phyloP scores from a whole-genome alignment of 2,113 vertebrate species.

The Tragelaphus imberbis region DNA sequence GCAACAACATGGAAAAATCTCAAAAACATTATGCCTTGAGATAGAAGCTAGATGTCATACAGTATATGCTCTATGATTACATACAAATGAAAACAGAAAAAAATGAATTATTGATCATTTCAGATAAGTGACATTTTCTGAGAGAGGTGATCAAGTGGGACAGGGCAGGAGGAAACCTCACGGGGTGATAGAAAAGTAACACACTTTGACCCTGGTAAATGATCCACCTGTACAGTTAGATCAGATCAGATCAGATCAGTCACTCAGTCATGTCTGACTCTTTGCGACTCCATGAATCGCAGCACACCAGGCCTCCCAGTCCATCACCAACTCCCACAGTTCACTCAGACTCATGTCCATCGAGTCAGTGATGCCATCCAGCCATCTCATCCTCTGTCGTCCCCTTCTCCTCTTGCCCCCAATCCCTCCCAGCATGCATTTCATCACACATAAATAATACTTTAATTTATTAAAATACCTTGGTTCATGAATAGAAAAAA shows the following conservation, averaged over 20 bases:
- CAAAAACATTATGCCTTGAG: not conserved
- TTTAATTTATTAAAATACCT: not conserved
- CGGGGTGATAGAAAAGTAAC: not conserved
- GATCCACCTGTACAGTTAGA: not conserved
- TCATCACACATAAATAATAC: not conserved
- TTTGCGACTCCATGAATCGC: too few species aligned
- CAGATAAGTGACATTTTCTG: not conserved
- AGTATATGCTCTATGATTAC: not conserved
- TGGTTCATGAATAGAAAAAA: not conserved
- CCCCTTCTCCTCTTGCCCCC: too few species aligned
- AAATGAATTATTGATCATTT: not conserved
- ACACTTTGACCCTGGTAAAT: not conserved
- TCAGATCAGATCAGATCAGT: too few species aligned
- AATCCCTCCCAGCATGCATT: not conserved
- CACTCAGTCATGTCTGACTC: too few species aligned
- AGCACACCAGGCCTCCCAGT: too few species aligned
- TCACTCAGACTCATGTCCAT: too few species aligned
- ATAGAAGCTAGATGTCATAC: not conserved
- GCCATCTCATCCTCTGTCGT: too few species aligned
- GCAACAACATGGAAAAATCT: not conserved
- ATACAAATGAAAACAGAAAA: not conserved
- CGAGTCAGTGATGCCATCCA: too few species aligned
- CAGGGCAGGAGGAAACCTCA: not conserved
- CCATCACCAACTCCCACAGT: too few species aligned
- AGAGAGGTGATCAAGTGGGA: not conserved